Evolutionary conservation across 2,797 vertebrate species (phyloP).

Genomic region (Luscinia luscinia): DNA sequence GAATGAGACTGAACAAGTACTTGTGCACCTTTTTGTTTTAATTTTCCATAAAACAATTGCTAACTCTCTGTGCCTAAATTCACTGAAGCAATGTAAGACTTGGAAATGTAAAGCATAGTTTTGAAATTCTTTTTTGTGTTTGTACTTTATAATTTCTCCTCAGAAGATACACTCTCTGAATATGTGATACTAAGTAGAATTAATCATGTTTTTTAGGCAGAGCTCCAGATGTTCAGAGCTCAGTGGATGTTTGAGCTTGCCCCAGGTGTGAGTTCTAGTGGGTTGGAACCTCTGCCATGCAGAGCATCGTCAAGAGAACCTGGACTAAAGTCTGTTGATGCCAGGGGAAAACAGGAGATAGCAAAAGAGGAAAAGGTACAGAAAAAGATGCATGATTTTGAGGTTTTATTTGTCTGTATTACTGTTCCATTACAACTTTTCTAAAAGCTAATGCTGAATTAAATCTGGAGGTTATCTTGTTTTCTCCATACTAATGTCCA

Average conservation of each 20-base stretch:
- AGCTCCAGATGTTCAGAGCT: slow-evolving; percentile 93
- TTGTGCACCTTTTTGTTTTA: not conserved
- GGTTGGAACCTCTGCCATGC: slow-evolving; percentile 68
- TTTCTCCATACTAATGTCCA: not conserved
- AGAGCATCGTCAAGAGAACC: slow-evolving; percentile 72
- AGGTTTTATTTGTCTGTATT: not conserved
- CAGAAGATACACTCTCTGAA: not conserved
- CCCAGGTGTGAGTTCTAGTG: slow-evolving; percentile 80
- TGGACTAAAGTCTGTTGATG: slow-evolving; percentile 76
- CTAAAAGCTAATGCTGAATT: not conserved
- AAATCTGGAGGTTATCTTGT: not conserved
- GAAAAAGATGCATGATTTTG: not conserved
- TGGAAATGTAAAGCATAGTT: not conserved
- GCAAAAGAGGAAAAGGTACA: slow-evolving; percentile 91
- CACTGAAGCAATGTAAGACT: not conserved
- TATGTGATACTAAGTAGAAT: not conserved
- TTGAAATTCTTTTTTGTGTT: not conserved
- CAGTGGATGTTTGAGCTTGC: slow-evolving; percentile 98
- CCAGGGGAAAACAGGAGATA: slow-evolving; percentile 86
- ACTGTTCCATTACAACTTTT: not conserved
- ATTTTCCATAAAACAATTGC: not conserved
- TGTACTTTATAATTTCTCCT: not conserved
- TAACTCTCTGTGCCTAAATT: not conserved
- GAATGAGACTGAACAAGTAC: not conserved
- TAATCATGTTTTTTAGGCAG: slow-evolving; percentile 75